Base-by-base conservation (phyloP, 2,888 invertebrate species). In the Heliconius ismenius region DNA sequence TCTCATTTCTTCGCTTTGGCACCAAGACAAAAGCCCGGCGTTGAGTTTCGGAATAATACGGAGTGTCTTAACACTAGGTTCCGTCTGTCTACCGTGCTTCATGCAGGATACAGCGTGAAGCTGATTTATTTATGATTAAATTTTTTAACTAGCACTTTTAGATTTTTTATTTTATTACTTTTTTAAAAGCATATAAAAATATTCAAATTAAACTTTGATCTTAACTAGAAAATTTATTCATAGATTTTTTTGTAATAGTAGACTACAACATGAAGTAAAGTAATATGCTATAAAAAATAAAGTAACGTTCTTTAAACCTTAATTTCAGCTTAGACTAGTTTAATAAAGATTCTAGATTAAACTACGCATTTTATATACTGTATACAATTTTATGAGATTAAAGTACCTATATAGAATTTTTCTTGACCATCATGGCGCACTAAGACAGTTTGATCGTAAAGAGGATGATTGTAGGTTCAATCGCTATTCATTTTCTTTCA, bases 261-360 rank as follows among this genome's bases (percentile, higher is more conserved):
- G 28, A n/a, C 28, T n/a, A 32, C 13, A 32, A 32, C 28, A 70
- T 28, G 28, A 69, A 69, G 28, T 54, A 54, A 69, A 69, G 13
- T 54, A 54, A 10, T 68, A 21, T 28, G 49, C 49, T 65, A 65
- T 65, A 65, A 65, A 65, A 58, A 65, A 65, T 65, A 65, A 21
- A 65, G 13, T 65, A 36, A 65, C 2, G 21, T n/a, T n/a, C 32
- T n/a, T 36, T 36, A 36, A 65, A 36, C 32, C 21, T 65, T 65
- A 65, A 39, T 65, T 64, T 36, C 36, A n/a, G n/a, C 32, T 64
- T 36, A 65, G 36, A n/a, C n/a, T 67, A 13, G n/a, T 39, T n/a
- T 67, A 39, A 67, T 67, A 24, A 43, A 67, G 13, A 43, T 43
- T 43, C n/a, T 43, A 67, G 24, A 67, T 43, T 13, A 39, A 67